Conservation (phyloP, 2,113 vertebrate genomes). For the Jaculus jaculus region DNA sequence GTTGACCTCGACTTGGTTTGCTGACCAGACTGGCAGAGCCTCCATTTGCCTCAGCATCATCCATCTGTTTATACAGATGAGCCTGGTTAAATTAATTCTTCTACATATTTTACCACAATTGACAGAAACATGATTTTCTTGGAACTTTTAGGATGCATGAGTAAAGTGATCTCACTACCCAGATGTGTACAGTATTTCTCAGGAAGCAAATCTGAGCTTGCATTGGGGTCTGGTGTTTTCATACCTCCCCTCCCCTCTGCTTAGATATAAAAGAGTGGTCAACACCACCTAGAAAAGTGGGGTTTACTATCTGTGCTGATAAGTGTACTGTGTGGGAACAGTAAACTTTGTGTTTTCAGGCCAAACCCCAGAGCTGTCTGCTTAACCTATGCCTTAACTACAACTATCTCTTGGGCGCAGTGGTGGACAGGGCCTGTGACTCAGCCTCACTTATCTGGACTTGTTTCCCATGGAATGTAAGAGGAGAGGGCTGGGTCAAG, state of each 20-base stretch:
- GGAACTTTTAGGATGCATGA: background rate
- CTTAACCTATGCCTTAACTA: background rate
- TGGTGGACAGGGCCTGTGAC: background rate
- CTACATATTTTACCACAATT: background rate
- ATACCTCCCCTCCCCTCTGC: background rate
- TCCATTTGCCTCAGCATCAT: background rate
- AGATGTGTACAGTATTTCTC: background rate
- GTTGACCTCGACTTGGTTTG: background rate
- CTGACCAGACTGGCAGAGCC: background rate
- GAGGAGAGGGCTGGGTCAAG: background rate
- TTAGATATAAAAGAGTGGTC: background rate
- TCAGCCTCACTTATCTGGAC: background rate
- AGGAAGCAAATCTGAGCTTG: background rate
- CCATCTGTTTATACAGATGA: background rate
- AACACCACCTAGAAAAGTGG: background rate
- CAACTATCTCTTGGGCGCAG: background rate
- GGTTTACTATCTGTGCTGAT: background rate
- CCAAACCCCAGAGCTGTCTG: background rate
- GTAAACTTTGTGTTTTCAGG: background rate
- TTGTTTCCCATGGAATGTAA: background rate
- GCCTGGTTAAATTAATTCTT: background rate
- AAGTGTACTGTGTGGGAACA: rapidly evolving
- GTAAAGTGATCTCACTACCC: background rate
- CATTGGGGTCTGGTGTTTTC: background rate
- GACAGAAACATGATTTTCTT: background rate